Conservation (phyloP, 2,888 invertebrate genomes). For the Agrenia bidenticulata region DNA sequence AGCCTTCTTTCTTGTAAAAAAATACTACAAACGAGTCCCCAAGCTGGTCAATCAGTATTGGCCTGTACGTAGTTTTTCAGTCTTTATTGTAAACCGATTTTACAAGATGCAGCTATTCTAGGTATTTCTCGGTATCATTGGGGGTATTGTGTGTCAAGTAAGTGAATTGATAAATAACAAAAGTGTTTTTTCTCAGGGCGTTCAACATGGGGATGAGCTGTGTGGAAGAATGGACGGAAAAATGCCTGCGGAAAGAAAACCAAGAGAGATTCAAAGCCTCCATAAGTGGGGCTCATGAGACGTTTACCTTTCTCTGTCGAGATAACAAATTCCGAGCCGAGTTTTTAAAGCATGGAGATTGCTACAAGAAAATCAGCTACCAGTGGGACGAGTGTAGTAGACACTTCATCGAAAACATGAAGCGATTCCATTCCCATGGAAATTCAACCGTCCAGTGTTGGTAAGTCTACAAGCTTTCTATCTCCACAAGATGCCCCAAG, state of each 20-base stretch:
- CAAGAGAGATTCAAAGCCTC: constrained; percentile 28
- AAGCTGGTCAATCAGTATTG: too few relatives aligned
- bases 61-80: too few relatives aligned
- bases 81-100: too few relatives aligned
- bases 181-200: constrained; percentile 34
- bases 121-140: too few relatives aligned
- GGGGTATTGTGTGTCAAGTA: background rate
- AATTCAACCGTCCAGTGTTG: constrained; percentile 39
- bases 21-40: too few relatives aligned
- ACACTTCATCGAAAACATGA: constrained; percentile 36
- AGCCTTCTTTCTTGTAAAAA: too few relatives aligned
- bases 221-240: constrained; percentile 35
- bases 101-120: too few relatives aligned
- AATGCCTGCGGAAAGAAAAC: constrained; percentile 27
- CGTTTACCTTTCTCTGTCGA: constrained; percentile 40
- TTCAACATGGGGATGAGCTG: constrained; percentile 40
- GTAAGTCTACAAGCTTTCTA: constrained; percentile 26
- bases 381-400: constrained; percentile 41
- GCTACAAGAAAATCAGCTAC: constrained; percentile 31
- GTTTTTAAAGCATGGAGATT: constrained; percentile 32
- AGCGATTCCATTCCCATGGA: constrained; percentile 12
- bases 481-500: too few relatives aligned
- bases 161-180: too few relatives aligned
- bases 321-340: constrained; percentile 36
- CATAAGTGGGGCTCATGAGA: constrained; percentile 40